phyloP scores from a whole-genome alignment of 1,140 invertebrate genomes.

The Oedothorax gibbosus region DNA sequence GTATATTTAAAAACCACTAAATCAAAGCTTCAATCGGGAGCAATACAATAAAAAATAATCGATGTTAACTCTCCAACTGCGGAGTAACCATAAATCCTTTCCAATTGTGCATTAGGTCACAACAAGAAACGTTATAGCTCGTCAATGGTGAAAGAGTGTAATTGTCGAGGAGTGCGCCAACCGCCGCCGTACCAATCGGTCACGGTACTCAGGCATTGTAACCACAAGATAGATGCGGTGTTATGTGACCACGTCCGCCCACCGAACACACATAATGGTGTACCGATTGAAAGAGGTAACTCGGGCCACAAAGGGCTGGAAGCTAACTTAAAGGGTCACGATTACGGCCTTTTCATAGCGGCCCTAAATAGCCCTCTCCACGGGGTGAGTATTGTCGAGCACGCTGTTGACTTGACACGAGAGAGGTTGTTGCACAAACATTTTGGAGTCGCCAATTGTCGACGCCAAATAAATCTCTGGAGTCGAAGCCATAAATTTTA shows the following conservation, averaged over 20 bases:
- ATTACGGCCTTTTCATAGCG: constrained; percentile 45
- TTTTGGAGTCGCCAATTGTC: constrained; percentile 54
- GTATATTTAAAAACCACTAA: too few species aligned
- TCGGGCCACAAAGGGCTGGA: constrained; percentile 54
- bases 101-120: constrained; percentile 13
- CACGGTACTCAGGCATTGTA: constrained; percentile 37
- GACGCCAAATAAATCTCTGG: constrained; percentile 55
- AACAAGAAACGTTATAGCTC: constrained; percentile 9
- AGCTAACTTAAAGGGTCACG: constrained; percentile 40
- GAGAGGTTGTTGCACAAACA: constrained; percentile 49
- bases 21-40: too few species aligned
- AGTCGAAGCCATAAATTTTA: constrained; percentile 19
- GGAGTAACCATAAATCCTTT: too few species aligned
- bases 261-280: constrained; percentile 35
- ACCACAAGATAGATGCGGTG: constrained; percentile 52
- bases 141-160: constrained; percentile 4
- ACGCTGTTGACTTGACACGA: constrained; percentile 51
- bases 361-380: constrained; percentile 29
- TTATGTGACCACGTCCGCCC: constrained; percentile 57
- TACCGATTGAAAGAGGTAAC: constrained; percentile 47
- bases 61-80: too few species aligned
- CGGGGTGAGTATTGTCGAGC: constrained; percentile 36
- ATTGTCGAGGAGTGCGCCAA: constrained; percentile 40
- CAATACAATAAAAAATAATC: too few species aligned
- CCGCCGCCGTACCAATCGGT: constrained; percentile 21